phyloP scores from a whole-genome alignment of 2,888 invertebrate genomes.

The Apodemia mormo region DNA sequence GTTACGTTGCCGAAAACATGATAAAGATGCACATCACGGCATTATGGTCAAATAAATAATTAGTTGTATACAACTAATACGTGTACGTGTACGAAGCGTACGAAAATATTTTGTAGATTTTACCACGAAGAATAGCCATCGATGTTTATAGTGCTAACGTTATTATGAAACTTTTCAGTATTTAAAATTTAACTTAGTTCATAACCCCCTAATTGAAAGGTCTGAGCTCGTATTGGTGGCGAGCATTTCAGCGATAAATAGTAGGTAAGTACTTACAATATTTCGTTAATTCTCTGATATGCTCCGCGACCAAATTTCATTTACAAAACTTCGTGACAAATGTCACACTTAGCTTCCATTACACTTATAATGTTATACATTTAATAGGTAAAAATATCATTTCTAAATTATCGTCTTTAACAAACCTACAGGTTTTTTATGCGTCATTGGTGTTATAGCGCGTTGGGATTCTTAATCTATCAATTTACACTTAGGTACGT shows the following conservation, averaged over 20 bases:
- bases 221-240: too few relatives aligned
- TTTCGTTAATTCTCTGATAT: neutral
- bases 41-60: neutral
- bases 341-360: neutral
- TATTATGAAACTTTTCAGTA: too few relatives aligned
- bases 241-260: too few relatives aligned
- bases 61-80: neutral
- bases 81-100: neutral
- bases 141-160: too few relatives aligned
- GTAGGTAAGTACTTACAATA: neutral
- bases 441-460: neutral
- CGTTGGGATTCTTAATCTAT: neutral
- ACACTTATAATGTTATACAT: neutral
- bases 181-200: too few relatives aligned
- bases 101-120: slow-evolving; percentile 5
- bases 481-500: slow-evolving; percentile 1
- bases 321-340: neutral
- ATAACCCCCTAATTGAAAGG: too few relatives aligned
- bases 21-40: neutral
- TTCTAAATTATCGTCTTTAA: neutral
- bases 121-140: neutral
- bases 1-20: neutral
- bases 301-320: neutral
- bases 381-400: neutral
- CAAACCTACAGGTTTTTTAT: neutral